Evolutionary conservation across 2,888 invertebrate species (phyloP).

Genomic region (Tipula vernalis): DNA sequence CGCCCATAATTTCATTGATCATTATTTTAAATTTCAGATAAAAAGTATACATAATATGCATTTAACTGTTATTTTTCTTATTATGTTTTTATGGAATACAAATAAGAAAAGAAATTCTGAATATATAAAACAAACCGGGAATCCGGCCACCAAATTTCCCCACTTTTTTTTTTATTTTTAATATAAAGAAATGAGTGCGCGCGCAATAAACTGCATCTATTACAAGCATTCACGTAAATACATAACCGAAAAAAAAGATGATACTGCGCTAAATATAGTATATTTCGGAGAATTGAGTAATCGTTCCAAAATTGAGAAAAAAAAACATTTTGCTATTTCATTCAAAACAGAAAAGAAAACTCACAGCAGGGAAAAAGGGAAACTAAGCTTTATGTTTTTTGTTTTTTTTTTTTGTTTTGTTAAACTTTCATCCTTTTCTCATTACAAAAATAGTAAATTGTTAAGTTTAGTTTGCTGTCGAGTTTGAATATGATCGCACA

Average conservation of each 20-base stretch:
- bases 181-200: neutral
- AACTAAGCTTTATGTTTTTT: neutral
- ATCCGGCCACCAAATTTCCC: neutral
- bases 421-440: neutral
- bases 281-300: neutral
- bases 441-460: neutral
- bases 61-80: neutral
- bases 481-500: neutral
- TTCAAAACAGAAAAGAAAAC: neutral
- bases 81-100: neutral
- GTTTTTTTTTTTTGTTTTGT: neutral
- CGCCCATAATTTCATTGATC: neutral
- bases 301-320: neutral
- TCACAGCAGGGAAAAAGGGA: neutral
- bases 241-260: neutral
- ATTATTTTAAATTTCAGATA: neutral
- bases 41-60: neutral
- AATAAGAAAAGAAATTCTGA: neutral
- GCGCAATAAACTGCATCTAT: neutral
- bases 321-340: neutral
- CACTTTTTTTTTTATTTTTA: neutral
- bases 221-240: neutral
- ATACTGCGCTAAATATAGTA: neutral
- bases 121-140: neutral
- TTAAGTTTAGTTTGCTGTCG: neutral